A percentile compares a stretch with the other conserved stretches of the same genome.
phyloP scores from a whole-genome alignment of 2,888 invertebrate species.

The Scaptomyza parva region DNA sequence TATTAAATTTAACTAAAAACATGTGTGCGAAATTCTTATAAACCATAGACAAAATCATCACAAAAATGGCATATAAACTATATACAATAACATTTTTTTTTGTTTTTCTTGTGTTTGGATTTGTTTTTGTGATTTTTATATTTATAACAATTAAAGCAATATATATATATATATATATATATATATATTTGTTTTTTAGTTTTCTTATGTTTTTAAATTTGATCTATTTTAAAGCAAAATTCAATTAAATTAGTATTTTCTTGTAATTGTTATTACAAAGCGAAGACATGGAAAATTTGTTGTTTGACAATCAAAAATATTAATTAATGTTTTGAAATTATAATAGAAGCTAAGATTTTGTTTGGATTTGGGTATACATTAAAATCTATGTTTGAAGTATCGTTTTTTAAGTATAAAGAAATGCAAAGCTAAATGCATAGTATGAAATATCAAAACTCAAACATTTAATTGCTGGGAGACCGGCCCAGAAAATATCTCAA shows the following conservation, averaged over 20 bases:
- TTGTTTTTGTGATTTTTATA: conserved; percentile 38
- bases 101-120: conserved; percentile 41
- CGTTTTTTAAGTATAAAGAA: conserved; percentile 31
- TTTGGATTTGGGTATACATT: conserved; percentile 4
- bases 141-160: conserved; percentile 79
- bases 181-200: conserved; percentile 48
- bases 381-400: background rate
- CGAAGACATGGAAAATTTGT: conserved; percentile 80
- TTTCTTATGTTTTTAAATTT: conserved; percentile 48
- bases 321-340: conserved; percentile 42
- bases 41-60: conserved; percentile 78
- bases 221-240: conserved; percentile 65
- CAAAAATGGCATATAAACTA: conserved; percentile 80
- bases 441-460: conserved; percentile 44
- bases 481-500: conserved; percentile 51
- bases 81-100: conserved; percentile 55
- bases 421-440: conserved; percentile 65
- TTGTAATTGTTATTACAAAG: conserved; percentile 73
- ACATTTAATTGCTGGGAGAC: conserved; percentile 47
- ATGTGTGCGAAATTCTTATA: conserved; percentile 53
- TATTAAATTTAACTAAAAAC: conserved; percentile 77
- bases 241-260: conserved; percentile 49
- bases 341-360: conserved; percentile 40
- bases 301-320: conserved; percentile 52
- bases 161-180: no score